These are phyloP conservation scores for Tachysurus fulvidraco DNA, from an alignment of 2,113 vertebrate species.

Conservation along the genomic window DNA sequence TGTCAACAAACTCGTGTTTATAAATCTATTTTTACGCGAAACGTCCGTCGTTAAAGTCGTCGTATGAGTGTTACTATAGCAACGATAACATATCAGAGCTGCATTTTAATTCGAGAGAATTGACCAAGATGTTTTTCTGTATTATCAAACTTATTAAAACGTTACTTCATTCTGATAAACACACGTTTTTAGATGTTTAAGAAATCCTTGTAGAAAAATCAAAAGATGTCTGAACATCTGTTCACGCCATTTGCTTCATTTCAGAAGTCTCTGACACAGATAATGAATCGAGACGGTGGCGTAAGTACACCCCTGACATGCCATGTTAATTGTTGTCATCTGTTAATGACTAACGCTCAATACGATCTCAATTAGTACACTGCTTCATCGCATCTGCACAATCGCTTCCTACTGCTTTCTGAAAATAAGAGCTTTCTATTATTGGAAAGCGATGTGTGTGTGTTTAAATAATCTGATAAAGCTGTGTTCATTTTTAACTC, in stretches of 20 bases:
- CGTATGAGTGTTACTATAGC: background rate
- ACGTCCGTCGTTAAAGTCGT: background rate
- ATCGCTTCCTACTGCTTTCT: background rate
- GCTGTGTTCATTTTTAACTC: background rate
- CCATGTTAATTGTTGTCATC: constrained; percentile 21
- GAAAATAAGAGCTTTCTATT: constrained; percentile 11
- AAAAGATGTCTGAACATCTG: constrained; percentile 16
- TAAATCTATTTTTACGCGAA: background rate
- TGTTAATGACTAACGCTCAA: constrained; percentile 16
- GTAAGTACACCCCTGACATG: constrained; percentile 8
- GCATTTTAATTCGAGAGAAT: background rate
- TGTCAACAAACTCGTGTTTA: background rate
- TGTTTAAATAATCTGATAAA: background rate
- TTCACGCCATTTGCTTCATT: background rate
- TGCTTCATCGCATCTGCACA: background rate
- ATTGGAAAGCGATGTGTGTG: background rate
- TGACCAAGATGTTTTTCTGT: background rate
- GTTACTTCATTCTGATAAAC: background rate
- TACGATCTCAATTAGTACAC: constrained; percentile 16
- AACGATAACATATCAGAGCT: too few relatives aligned
- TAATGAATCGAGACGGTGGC: background rate
- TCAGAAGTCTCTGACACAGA: background rate
- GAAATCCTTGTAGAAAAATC: constrained; percentile 5
- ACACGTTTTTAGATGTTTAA: background rate
- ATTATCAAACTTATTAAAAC: background rate